Base-by-base conservation (phyloP, 1,140 invertebrate species). In the Platyscapa corneri region DNA sequence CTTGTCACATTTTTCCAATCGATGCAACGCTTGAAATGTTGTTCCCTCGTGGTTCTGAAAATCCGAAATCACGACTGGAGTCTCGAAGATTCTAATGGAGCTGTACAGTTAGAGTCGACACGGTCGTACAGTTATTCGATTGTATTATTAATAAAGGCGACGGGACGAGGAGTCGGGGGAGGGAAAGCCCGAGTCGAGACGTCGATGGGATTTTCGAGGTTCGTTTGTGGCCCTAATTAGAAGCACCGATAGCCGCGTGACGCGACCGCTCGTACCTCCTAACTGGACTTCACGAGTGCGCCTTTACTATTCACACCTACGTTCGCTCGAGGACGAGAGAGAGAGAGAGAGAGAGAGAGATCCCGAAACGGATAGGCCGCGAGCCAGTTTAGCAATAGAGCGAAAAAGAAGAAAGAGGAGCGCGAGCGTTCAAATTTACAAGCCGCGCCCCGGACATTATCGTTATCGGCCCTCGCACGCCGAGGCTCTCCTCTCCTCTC, bases 231-330 rank as follows among this genome's bases (percentile, higher is more conserved):
- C 65, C 34, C 65, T 30, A 67, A 67, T 67, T 32, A 32, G 65
- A n/a, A 32, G 60, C 27, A 12, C 6, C 60, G 30, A 34, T 67
- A 67, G 14, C 12, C 65, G n/a, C 3, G 30, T 67, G 65, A 67
- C 30, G 65, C 65, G 34, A 67, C 34, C 12, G 65, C 16, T 23
- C 7, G 30, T 0, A 67, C 5, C 42, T 3, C n/a, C 3, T 67
- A 67, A 67, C 65, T 67, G 30, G 30, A 30, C n/a, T 34, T 67
- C 14, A 34, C 23, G 65, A 32, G 16, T 67, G 30, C 12, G 65
- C 14, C 30, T 67, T 34, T 67, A 67, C 34, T 67, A 67, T 67
- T 34, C 30, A 67, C 65, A 67, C 65, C 65, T 67, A 67, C 65
- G 65, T 34, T 67, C 65, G n/a, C 12, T 32, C 30, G 8, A 34